Conservation (phyloP, 2,888 invertebrate genomes). For the Barypeithes pellucidus region DNA sequence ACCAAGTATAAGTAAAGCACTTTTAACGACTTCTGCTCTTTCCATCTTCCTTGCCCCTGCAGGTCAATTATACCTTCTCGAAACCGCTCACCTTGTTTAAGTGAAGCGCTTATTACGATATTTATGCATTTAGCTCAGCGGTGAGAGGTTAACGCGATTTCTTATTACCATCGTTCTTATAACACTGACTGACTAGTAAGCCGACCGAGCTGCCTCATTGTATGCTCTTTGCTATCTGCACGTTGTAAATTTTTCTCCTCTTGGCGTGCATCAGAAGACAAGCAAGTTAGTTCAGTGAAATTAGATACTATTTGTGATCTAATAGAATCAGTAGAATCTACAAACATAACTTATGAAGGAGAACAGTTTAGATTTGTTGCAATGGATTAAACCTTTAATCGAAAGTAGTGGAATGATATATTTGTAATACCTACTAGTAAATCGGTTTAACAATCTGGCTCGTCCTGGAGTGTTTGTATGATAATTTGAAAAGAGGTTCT, state of each 20-base stretch:
- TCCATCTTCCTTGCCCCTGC: conserved; percentile 7
- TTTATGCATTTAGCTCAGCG: conserved; percentile 54
- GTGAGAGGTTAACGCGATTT: conserved; percentile 55
- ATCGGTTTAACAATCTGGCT: too few relatives aligned
- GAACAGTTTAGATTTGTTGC: too few relatives aligned
- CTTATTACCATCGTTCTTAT: conserved; percentile 47
- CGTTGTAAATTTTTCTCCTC: conserved; percentile 29
- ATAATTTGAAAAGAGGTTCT: too few relatives aligned
- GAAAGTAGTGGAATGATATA: too few relatives aligned
- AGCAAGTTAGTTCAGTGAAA: neutral
- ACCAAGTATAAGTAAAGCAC: too few relatives aligned
- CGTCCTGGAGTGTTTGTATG: too few relatives aligned
- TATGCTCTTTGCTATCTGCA: conserved; percentile 21
- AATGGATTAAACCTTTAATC: too few relatives aligned
- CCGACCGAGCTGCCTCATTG: conserved; percentile 30
- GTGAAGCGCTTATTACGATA: conserved; percentile 51
- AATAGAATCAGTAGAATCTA: neutral
- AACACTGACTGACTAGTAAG: conserved; percentile 27
- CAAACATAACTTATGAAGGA: too few relatives aligned
- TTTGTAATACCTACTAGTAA: too few relatives aligned
- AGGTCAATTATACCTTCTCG: conserved; percentile 26
- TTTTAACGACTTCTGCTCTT: conserved; percentile 14
- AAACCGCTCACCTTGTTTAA: conserved; percentile 14
- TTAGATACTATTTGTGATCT: neutral
- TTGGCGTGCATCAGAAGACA: neutral